These are phyloP conservation scores for Psittacula cyanocephala DNA, from an alignment of 2,113 vertebrate species.

Conservation along the genomic window DNA sequence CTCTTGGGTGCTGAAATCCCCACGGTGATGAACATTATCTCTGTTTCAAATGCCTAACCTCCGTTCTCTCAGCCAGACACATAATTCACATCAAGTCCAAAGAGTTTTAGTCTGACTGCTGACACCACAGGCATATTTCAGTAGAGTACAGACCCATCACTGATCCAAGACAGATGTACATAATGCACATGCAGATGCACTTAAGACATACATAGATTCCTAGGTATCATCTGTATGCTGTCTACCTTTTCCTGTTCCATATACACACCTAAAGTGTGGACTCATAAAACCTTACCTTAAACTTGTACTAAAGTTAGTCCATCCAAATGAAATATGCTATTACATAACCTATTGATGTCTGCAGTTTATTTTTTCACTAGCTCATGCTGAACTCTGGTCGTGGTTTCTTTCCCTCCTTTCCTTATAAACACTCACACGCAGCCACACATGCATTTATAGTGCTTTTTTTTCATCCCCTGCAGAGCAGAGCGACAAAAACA, in stretches of 20 bases:
- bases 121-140: not conserved
- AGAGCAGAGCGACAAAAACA: conserved; percentile 89
- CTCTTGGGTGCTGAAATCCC: not conserved
- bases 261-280: not conserved
- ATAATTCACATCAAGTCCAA: not conserved
- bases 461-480: not conserved
- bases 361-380: not conserved
- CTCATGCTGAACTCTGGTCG: not conserved
- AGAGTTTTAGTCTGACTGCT: not conserved
- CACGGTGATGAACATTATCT: accelerated
- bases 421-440: not conserved
- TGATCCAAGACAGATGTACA: not conserved
- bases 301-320: not conserved
- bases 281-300: not conserved
- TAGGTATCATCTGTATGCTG: not conserved
- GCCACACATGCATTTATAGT: not conserved
- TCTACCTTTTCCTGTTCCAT: not conserved
- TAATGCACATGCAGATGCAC: not conserved
- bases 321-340: not conserved
- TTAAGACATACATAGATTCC: not conserved
- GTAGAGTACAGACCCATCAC: not conserved
- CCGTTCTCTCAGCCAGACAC: not conserved
- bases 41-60: not conserved
- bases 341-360: not conserved
- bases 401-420: not conserved